A percentile compares a stretch with the other conserved stretches of the same genome.
Conservation (phyloP, 2,113 vertebrate species). For the Python bivittatus region DNA sequence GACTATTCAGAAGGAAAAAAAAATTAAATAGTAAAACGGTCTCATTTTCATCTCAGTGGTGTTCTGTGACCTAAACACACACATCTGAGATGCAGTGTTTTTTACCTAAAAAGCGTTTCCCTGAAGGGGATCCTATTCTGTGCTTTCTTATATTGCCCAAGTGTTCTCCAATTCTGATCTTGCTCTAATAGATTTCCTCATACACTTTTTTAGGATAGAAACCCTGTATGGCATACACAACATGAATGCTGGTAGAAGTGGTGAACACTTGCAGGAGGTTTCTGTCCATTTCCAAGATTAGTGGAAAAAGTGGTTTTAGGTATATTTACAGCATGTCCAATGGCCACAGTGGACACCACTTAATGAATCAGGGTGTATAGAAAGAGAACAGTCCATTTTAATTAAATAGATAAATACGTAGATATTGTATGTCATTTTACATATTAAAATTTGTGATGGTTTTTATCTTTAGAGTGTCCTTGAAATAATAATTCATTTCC, state of each 20-base stretch:
- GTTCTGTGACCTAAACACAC: background rate
- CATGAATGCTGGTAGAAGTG: background rate
- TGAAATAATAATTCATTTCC: background rate
- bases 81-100: background rate
- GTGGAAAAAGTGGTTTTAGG: background rate
- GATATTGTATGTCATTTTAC: background rate
- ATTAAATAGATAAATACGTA: background rate
- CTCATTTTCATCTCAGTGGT: background rate
- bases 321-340: background rate
- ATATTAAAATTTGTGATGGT: background rate
- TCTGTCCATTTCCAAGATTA: background rate
- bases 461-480: background rate
- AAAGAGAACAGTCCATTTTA: background rate
- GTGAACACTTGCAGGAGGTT: background rate
- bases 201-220: background rate
- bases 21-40: background rate
- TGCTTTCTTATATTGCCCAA: background rate
- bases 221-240: background rate
- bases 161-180: background rate
- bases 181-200: background rate
- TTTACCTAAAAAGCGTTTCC: background rate
- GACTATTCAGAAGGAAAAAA: background rate
- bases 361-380: background rate
- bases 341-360: background rate
- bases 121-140: background rate